Evolutionary conservation across 2,113 vertebrate species (phyloP).

Genomic region (Microtus montanus): DNA sequence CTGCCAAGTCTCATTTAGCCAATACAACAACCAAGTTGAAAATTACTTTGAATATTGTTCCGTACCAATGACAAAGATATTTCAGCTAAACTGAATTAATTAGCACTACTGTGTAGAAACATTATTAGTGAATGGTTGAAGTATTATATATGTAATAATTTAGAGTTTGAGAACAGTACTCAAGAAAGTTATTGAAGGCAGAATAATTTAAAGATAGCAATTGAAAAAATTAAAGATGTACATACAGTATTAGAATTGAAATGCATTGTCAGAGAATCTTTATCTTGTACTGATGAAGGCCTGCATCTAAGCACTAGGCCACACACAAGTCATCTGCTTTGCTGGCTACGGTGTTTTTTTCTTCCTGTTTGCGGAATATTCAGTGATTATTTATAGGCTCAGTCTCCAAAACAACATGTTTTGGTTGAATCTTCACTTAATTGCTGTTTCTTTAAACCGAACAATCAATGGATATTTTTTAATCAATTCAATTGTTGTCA

Average conservation of each 20-base stretch:
- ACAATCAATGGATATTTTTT: background rate
- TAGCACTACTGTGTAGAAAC: background rate
- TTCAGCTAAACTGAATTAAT: conserved; percentile 18
- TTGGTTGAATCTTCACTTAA: background rate
- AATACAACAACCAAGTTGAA: background rate
- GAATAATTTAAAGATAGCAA: background rate
- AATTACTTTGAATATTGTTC: conserved; percentile 3
- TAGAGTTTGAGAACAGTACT: background rate
- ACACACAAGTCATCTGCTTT: background rate
- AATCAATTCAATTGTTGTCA: background rate
- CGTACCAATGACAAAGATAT: background rate
- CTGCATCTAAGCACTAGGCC: background rate
- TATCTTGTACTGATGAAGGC: background rate
- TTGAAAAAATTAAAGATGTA: background rate
- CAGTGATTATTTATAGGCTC: background rate
- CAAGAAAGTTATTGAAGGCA: background rate
- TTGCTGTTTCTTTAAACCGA: background rate
- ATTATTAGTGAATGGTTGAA: background rate
- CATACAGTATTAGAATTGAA: background rate
- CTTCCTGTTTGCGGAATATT: background rate
- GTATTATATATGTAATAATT: conserved; percentile 11
- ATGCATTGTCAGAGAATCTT: background rate
- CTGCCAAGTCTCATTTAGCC: background rate
- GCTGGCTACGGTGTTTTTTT: background rate
- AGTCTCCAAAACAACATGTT: background rate